Conservation (phyloP, 2,888 invertebrate genomes). For the Tinea semifulvella region DNA sequence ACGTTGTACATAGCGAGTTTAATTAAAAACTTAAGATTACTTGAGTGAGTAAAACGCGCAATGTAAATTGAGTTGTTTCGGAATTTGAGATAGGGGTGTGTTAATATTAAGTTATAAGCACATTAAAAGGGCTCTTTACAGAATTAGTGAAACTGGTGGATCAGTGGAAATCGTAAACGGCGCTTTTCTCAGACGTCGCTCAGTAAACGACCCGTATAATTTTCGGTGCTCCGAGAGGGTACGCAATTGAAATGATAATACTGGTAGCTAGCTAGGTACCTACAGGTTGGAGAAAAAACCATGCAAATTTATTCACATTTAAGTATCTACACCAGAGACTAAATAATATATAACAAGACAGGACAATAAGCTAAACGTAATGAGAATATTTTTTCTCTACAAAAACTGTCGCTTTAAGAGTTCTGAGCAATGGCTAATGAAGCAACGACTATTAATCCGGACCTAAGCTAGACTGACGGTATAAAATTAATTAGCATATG, state of each 20-base stretch:
- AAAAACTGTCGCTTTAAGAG: too few species aligned
- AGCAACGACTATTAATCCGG: too few species aligned
- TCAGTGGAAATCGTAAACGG: constrained; percentile 5
- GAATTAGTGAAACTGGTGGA: constrained; percentile 10
- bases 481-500: too few species aligned
- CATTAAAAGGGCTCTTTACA: constrained; percentile 8
- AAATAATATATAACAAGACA: too few species aligned
- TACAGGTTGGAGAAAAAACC: too few species aligned
- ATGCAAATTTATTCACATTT: too few species aligned
- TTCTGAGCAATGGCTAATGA: too few species aligned
- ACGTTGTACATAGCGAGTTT: background rate
- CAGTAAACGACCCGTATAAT: constrained; percentile 10
- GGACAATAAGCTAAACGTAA: too few species aligned
- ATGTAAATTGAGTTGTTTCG: background rate
- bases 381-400: too few species aligned
- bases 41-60: background rate
- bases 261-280: too few species aligned
- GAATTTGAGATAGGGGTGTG: background rate
- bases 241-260: constrained; percentile 6
- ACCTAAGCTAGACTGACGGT: too few species aligned
- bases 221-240: background rate
- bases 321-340: too few species aligned
- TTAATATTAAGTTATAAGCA: background rate
- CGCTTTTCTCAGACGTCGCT: background rate
- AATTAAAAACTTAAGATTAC: background rate